A percentile compares a stretch with the other conserved stretches of the same genome.
These are phyloP conservation scores for Platyscapa corneri DNA, from an alignment of 1,140 invertebrate species.

Conservation along the genomic window DNA sequence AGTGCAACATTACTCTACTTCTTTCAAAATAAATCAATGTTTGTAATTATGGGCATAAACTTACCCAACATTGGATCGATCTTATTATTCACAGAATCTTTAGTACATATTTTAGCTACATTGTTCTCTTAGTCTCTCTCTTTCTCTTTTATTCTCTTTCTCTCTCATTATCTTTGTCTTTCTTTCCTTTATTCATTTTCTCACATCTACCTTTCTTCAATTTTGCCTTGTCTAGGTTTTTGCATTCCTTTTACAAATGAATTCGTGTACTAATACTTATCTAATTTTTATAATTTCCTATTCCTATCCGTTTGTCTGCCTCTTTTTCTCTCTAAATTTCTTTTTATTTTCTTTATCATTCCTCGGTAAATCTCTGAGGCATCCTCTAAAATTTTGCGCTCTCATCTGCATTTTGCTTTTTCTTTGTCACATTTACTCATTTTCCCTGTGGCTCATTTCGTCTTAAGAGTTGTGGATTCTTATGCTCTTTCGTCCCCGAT, in stretches of 20 bases:
- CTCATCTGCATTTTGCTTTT: slow-evolving; percentile 53
- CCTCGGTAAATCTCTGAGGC: slow-evolving; percentile 19
- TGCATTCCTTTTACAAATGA: not conserved
- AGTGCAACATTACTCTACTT: not conserved
- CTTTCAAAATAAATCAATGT: not conserved
- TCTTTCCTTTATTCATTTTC: not conserved
- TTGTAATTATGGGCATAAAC: not conserved
- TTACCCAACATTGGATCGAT: slow-evolving; percentile 21
- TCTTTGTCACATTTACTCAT: not conserved
- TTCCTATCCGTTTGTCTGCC: not conserved
- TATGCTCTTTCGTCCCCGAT: slow-evolving; percentile 48
- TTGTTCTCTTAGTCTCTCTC: no score
- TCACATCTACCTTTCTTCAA: no score
- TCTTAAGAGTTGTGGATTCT: slow-evolving; percentile 45
- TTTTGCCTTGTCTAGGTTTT: no score
- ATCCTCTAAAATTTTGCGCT: slow-evolving; percentile 2
- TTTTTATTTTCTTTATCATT: not conserved
- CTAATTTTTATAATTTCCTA: not conserved
- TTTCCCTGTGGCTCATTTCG: slow-evolving; percentile 43
- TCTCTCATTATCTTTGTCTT: slow-evolving; percentile 25
- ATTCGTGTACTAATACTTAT: slow-evolving; percentile 17
- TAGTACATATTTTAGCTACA: slow-evolving; percentile 28
- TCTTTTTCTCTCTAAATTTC: slow-evolving; percentile 8
- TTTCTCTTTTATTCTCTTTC: not conserved
- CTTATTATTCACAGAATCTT: slow-evolving; percentile 21